These are phyloP conservation scores for Mormoops blainvillei DNA, from an alignment of 2,113 vertebrate genomes.

Conservation along the genomic window DNA sequence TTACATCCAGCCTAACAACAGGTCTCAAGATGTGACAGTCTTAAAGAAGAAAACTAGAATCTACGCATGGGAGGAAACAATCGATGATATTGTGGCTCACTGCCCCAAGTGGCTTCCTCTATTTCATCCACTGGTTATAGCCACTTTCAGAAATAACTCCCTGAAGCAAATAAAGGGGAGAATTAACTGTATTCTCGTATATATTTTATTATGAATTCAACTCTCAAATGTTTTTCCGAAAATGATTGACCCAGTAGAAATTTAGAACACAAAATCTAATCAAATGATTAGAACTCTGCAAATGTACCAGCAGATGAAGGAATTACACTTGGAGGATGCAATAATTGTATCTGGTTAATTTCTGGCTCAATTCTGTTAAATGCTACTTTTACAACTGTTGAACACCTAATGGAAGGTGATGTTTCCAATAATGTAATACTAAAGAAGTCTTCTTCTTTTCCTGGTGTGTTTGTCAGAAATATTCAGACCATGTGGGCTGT, in stretches of 20 bases:
- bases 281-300: constrained; percentile 48
- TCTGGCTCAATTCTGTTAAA: not conserved
- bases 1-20: not conserved
- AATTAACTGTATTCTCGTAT: not conserved
- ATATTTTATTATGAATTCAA: not conserved
- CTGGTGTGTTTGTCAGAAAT: not conserved
- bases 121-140: not conserved
- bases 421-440: not conserved
- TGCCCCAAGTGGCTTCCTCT: not conserved
- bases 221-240: not conserved
- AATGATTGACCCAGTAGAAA: not conserved
- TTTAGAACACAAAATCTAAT: constrained; percentile 24
- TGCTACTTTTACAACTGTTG: not conserved
- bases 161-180: not conserved
- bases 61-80: not conserved
- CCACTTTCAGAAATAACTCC: not conserved
- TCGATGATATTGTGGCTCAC: rapidly evolving
- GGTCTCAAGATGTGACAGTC: not conserved
- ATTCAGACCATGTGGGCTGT: not conserved
- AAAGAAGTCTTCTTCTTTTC: not conserved
- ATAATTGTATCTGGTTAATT: not conserved
- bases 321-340: not conserved
- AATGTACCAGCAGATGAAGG: constrained; percentile 39
- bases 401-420: not conserved
- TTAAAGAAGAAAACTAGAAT: not conserved